phyloP scores from a whole-genome alignment of 2,113 vertebrate species.

The Sialia sialis region DNA sequence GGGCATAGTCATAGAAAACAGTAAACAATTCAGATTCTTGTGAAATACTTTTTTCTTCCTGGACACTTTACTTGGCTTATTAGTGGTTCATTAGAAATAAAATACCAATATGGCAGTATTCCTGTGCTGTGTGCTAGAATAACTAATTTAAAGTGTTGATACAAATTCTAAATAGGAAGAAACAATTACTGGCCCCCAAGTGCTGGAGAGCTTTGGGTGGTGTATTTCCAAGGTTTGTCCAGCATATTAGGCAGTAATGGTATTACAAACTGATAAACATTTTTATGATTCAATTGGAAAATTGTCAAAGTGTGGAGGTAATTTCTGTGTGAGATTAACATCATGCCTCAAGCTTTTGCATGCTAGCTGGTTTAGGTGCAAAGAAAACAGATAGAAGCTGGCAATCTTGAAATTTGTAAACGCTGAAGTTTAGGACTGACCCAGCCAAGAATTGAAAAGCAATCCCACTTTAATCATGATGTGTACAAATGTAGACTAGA shows the following conservation, averaged over 20 bases:
- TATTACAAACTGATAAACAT: accelerated
- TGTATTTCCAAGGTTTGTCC: background rate
- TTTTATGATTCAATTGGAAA: background rate
- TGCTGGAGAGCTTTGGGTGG: background rate
- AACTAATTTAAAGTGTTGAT: background rate
- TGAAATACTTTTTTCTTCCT: accelerated
- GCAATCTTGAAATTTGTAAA: background rate
- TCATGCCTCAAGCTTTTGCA: background rate
- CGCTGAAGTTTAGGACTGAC: background rate
- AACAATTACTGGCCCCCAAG: accelerated
- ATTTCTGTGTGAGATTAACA: background rate
- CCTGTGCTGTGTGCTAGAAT: background rate
- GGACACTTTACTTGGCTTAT: background rate
- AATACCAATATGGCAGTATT: background rate
- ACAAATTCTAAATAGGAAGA: background rate
- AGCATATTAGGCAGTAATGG: background rate
- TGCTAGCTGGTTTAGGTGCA: background rate
- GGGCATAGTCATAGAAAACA: background rate
- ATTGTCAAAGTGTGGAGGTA: background rate
- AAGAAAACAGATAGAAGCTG: background rate
- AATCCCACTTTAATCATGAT: background rate
- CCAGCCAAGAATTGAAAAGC: background rate
- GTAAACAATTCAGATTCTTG: background rate
- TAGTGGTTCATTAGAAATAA: background rate
- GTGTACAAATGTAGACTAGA: background rate